A percentile compares a stretch with the other conserved stretches of the same genome.
These are phyloP conservation scores for Aplodontia rufa DNA, from an alignment of 2,113 vertebrate species.

Conservation along the genomic window DNA sequence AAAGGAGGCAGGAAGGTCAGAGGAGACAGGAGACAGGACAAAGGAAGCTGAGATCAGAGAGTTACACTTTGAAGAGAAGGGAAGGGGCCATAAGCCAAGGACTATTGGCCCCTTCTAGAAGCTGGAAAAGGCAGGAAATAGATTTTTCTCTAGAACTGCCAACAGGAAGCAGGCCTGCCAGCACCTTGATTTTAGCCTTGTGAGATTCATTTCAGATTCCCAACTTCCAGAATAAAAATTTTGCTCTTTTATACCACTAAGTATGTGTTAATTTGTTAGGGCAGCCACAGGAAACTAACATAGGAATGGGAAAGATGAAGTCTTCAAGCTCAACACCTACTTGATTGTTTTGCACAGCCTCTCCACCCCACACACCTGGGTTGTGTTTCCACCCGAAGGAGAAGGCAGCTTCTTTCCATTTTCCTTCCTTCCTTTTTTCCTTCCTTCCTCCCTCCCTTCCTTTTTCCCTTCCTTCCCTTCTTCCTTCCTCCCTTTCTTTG, in stretches of 20 bases:
- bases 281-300: rapidly evolving
- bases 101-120: neutral
- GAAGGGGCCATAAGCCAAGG: neutral
- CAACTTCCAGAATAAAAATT: too few species aligned
- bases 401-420: neutral
- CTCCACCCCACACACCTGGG: too few species aligned
- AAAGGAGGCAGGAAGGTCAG: neutral
- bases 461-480: too few species aligned
- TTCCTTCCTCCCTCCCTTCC: too few species aligned
- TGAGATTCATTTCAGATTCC: neutral
- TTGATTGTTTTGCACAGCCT: neutral
- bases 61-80: neutral
- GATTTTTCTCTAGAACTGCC: neutral
- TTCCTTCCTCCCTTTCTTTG: too few species aligned
- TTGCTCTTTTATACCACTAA: too few species aligned
- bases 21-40: neutral
- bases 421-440: too few species aligned
- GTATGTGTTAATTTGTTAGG: neutral
- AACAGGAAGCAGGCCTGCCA: neutral
- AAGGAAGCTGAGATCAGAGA: too few species aligned
- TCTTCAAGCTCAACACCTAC: neutral
- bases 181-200: too few species aligned
- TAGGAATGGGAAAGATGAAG: neutral
- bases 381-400: neutral
- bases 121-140: neutral